Base-by-base conservation (phyloP, 2,888 invertebrate species). In the Euclidia mi region DNA sequence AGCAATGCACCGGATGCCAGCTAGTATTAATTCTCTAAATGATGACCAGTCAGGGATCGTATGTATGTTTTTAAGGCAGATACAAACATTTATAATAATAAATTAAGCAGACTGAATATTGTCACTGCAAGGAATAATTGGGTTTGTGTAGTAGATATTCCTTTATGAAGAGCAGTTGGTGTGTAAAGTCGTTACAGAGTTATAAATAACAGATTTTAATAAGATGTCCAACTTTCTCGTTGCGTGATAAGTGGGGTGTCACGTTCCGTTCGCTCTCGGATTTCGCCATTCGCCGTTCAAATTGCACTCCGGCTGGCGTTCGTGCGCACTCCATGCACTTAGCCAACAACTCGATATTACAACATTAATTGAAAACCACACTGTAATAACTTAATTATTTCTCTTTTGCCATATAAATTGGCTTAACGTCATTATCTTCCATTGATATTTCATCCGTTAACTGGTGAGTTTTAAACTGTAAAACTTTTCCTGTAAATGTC, bases 191-290 rank as follows among this genome's bases (percentile, higher is more conserved):
- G 65, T 82, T 79, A 79, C 76, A 75, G 78, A 82, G 83, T 82
- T 85, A 88, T 88, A 85, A 88, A 88, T 89, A 89, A 84, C 84
- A 81, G 78, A 87, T 87, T 87, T 89, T 88, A 90, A 90, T 91
- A 89, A 89, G 86, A 87, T 84, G 84, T 87, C 82, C 80, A 86
- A 90, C 89, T 91, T 91, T 91, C 91, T 84, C 89, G 82, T 88
- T 82, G 84, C 82, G 81, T 88, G 87, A 88, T 91, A 92, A 91
- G 88, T 92, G 90, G 87, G 86, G 89, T 90, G 89, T 92, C 92
- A 89, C 89, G 92, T 91, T 90, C 84, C 86, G 87, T 87, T 87
- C 88, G 84, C 83, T 89, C 88, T 89, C 84, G 74, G 86, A 88
- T 92, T 92, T 91, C 90, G 88, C 91, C 90, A 89, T 80, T 88